phyloP scores from a whole-genome alignment of 2,113 vertebrate species.

The Zosterops japonicus region DNA sequence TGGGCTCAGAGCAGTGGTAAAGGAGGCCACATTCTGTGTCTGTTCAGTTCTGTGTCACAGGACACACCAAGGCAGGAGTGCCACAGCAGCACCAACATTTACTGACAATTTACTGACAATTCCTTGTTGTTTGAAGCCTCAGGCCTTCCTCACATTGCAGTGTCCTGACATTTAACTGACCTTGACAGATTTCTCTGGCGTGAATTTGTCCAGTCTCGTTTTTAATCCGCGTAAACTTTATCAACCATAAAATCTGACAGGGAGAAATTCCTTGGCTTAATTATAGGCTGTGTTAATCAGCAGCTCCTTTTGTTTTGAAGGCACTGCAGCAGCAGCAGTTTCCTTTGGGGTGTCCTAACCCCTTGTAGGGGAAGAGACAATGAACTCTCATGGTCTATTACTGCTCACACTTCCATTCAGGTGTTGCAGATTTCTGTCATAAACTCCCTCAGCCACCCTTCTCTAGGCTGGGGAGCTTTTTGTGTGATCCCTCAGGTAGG shows the following conservation, averaged over 20 bases:
- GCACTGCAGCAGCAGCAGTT: not conserved
- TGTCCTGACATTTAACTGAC: not conserved
- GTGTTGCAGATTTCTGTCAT: not conserved
- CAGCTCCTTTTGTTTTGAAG: not conserved
- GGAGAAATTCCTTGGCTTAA: not conserved
- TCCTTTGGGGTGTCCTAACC: not conserved
- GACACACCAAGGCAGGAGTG: not conserved
- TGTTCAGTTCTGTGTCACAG: rapidly evolving
- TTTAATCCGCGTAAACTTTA: not conserved
- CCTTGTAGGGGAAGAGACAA: not conserved
- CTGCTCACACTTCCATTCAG: not conserved
- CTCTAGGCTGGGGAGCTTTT: not conserved
- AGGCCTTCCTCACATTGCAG: not conserved
- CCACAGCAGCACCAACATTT: not conserved
- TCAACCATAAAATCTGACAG: not conserved
- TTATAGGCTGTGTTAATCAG: not conserved
- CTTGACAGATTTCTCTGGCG: not conserved
- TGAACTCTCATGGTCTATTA: not conserved
- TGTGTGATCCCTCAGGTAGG: not conserved
- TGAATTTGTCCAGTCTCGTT: not conserved
- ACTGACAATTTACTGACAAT: not conserved
- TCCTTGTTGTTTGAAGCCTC: not conserved
- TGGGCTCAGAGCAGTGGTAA: not conserved
- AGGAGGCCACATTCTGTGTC: not conserved
- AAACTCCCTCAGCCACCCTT: not conserved